Conservation (phyloP, 2,113 vertebrate species). For the Amazona vittata region DNA sequence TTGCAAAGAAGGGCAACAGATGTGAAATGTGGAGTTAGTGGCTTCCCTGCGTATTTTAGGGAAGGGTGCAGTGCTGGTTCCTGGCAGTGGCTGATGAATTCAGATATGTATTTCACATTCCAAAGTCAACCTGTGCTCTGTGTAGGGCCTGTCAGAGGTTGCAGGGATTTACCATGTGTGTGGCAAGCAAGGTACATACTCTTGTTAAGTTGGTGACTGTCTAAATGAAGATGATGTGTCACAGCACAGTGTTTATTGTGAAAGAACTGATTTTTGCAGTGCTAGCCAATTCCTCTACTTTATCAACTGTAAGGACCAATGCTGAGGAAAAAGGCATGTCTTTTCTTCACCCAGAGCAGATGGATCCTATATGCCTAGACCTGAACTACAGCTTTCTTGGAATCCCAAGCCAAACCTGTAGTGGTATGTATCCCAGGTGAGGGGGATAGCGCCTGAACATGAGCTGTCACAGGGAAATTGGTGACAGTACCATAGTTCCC, state of each 20-base stretch:
- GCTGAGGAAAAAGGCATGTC: not conserved
- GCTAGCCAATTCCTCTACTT: not conserved
- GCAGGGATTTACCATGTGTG: not conserved
- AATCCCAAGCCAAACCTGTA: not conserved
- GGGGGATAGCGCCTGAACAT: not conserved
- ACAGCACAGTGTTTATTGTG: not conserved
- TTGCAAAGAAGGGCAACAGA: not conserved
- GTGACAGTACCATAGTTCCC: not conserved
- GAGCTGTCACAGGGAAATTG: not conserved
- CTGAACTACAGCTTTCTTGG: not conserved
- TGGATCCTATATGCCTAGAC: not conserved
- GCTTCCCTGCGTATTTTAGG: not conserved
- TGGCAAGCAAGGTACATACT: not conserved
- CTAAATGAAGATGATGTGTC: not conserved
- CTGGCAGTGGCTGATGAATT: not conserved
- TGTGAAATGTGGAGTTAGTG: not conserved
- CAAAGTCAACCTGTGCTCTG: not conserved
- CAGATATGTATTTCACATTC: not conserved
- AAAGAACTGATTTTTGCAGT: not conserved
- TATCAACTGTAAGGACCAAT: not conserved
- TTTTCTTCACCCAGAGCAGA: not conserved
- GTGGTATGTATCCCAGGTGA: not conserved
- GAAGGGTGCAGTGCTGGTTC: not conserved
- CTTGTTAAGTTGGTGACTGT: not conserved
- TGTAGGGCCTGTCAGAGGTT: not conserved